phyloP scores from a whole-genome alignment of 1,140 invertebrate genomes.

The Aradophagus sp. region DNA sequence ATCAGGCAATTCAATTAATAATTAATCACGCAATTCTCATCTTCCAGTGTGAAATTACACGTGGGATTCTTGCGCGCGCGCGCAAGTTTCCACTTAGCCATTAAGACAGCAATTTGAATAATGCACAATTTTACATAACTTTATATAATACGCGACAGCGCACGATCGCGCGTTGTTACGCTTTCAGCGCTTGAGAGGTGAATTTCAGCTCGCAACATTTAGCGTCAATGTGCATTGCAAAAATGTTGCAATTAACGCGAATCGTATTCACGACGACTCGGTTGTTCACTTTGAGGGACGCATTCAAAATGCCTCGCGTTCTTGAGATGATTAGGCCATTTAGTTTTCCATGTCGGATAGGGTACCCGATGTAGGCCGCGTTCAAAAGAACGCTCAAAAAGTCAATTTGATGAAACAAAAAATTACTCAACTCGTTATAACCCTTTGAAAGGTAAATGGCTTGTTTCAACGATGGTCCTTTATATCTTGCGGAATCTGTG shows the following conservation, averaged over 20 bases:
- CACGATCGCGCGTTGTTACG: slow-evolving; percentile 43
- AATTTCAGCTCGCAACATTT: slow-evolving; percentile 43
- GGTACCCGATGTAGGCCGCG: not conserved
- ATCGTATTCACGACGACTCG: slow-evolving; percentile 36
- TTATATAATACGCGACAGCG: slow-evolving; percentile 29
- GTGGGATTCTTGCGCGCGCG: slow-evolving; percentile 10
- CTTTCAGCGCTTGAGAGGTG: slow-evolving; percentile 35
- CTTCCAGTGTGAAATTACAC: slow-evolving; percentile 13
- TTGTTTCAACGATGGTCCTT: too few relatives aligned
- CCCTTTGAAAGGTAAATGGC: too few relatives aligned
- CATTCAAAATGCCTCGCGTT: slow-evolving; percentile 39
- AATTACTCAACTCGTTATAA: too few relatives aligned
- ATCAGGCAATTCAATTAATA: slow-evolving; percentile 23
- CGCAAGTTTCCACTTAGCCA: slow-evolving; percentile 22
- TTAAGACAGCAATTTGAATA: slow-evolving; percentile 48
- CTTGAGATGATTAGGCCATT: slow-evolving; percentile 50
- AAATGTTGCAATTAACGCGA: slow-evolving; percentile 56
- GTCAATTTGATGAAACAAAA: not conserved
- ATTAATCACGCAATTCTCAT: slow-evolving; percentile 18
- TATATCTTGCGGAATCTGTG: too few relatives aligned
- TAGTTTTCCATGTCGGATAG: slow-evolving; percentile 33
- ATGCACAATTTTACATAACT: slow-evolving; percentile 47
- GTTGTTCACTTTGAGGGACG: slow-evolving; percentile 34
- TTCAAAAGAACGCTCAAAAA: not conserved
- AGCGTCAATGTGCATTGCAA: slow-evolving; percentile 35